Base-by-base conservation (phyloP, 2,113 vertebrate genomes). In the Seriola dumerili region DNA sequence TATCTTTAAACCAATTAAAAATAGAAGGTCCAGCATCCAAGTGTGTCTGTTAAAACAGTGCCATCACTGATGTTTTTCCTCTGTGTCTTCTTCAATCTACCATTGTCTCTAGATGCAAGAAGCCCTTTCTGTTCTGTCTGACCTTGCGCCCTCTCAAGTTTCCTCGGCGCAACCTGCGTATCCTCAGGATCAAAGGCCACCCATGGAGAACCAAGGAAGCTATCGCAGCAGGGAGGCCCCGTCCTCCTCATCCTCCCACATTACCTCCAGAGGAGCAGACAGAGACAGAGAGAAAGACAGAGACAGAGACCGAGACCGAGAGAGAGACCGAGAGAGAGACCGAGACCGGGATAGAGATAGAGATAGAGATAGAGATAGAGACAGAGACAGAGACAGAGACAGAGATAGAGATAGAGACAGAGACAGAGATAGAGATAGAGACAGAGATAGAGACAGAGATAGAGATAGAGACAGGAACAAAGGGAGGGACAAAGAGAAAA, bases 401-500 rank as follows among this genome's bases (percentile, higher is more conserved):
- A 21, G 50, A 17, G 71, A 81, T 0, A n/a, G 68, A 4, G 80
- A 84, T 0, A 42, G 81, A 17, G 64, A 82, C 0, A n/a, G 79
- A 19, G 69, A 85, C 0, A 19, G 79, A 10, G 57, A 86, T 0
- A 23, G 81, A 16, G 84, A 79, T 0, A 14, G 55, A 17, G 42
- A 83, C 0, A 21, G 68, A 19, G 58, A 88, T 0, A 71, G 76
- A 32, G 85, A 85, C 0, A 16, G 87, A 40, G 61, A 86, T 0
- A 57, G 79, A 71, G 59, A 85, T 2, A 81, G 76, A 48, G 91
- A 89, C n/a, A 72, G 88, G 14, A 80, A 85, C 42, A 89, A 91
- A 83, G 94, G 89, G 0, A 86, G 91, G 36, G 97, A 99, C 76
- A 96, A 91, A 78, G 97, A 99, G 42, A 99, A 96, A 94, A 98